Percentiles rank a stretch among this genome's conserved stretches.
phyloP scores from a whole-genome alignment of 2,888 invertebrate genomes.

The Theodoxus fluviatilis region DNA sequence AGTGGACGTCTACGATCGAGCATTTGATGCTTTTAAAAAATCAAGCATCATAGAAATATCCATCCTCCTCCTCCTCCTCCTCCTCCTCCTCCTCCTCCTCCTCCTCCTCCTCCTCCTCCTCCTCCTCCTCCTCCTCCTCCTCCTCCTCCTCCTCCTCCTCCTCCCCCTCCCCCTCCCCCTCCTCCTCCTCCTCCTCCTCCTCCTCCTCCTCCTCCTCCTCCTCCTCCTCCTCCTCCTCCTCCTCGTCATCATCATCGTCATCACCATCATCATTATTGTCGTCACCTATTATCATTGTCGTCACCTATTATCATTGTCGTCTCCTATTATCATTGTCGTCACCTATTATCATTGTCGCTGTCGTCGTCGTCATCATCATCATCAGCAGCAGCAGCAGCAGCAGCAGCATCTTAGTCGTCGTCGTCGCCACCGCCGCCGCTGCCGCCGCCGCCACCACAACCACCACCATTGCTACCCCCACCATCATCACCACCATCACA shows the following conservation, averaged over 20 bases:
- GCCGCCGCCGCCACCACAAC: no score
- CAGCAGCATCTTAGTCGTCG: no score
- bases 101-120: not conserved
- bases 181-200: not conserved
- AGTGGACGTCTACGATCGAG: no score
- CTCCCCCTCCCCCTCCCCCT: not conserved
- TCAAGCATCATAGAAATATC: not conserved
- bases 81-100: conserved; percentile 4
- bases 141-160: not conserved
- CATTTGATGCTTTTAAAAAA: no score
- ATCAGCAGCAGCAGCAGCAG: not conserved
- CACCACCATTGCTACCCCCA: no score
- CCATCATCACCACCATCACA: no score
- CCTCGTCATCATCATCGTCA: not conserved
- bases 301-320: not conserved
- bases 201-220: not conserved
- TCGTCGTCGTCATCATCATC: not conserved
- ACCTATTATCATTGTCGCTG: not conserved
- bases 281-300: not conserved
- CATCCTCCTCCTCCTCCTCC: not conserved
- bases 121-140: not conserved
- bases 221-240: conserved; percentile 10
- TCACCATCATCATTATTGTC: not conserved
- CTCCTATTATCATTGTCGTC: not conserved
- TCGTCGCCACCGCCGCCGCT: no score